Evolutionary conservation across 2,888 invertebrate species (phyloP).

Genomic region (Syrista parreyssii): DNA sequence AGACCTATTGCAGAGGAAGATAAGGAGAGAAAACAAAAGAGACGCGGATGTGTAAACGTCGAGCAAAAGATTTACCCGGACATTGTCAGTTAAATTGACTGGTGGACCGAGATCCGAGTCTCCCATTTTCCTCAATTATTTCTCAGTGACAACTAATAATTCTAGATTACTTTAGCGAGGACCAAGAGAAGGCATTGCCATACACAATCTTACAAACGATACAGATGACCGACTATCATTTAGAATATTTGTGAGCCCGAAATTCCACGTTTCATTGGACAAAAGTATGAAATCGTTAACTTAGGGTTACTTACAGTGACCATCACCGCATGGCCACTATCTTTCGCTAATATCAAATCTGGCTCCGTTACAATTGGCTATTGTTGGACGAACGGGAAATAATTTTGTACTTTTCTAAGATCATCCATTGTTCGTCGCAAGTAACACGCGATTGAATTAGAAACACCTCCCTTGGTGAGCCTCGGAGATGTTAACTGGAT

Average conservation of each 20-base stretch:
- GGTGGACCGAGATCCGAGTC: neutral
- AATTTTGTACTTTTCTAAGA: conserved; percentile 53
- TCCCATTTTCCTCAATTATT: conserved; percentile 27
- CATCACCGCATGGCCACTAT: neutral
- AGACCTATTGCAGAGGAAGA: neutral
- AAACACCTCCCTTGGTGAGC: neutral
- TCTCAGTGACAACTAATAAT: conserved; percentile 21
- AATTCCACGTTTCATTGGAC: no score
- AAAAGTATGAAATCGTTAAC: no score
- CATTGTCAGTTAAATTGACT: neutral
- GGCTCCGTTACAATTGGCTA: neutral
- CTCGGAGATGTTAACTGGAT: conserved; percentile 37
- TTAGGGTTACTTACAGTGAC: no score
- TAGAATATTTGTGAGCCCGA: conserved; percentile 38
- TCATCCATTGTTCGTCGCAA: conserved; percentile 16
- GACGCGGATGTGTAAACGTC: conserved; percentile 3
- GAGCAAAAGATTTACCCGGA: neutral
- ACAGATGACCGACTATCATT: conserved; percentile 42
- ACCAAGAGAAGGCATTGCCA: conserved; percentile 7
- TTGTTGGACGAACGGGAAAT: conserved; percentile 43
- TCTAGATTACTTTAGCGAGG: conserved; percentile 23
- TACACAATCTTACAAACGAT: conserved; percentile 24
- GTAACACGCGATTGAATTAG: neutral
- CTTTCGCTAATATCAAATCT: neutral
- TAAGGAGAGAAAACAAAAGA: neutral